phyloP scores from a whole-genome alignment of 1,140 invertebrate genomes.

The Cryptotermes secundus region DNA sequence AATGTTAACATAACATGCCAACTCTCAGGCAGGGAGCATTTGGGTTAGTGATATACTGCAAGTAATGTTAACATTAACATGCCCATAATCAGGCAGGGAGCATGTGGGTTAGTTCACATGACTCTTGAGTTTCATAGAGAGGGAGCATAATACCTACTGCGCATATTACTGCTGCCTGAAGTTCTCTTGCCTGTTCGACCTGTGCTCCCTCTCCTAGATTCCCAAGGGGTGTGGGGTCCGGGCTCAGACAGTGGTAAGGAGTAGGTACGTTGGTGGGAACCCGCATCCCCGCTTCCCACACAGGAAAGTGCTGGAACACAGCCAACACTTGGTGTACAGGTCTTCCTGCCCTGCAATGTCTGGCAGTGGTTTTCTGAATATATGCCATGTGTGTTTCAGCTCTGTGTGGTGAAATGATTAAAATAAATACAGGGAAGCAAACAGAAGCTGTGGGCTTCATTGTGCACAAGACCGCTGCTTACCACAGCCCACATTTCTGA shows the following conservation, averaged over 20 bases:
- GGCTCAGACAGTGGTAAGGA: slow-evolving; percentile 41
- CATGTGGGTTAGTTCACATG: not conserved
- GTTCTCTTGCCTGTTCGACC: slow-evolving; percentile 23
- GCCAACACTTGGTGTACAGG: too few species aligned
- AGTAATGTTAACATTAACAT: not conserved
- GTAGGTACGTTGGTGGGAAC: slow-evolving; percentile 41
- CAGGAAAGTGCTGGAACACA: not conserved
- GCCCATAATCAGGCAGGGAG: not conserved
- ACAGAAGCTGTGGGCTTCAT: too few species aligned
- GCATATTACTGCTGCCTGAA: not conserved
- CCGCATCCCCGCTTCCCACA: slow-evolving; percentile 18
- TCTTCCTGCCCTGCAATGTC: too few species aligned
- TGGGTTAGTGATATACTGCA: not conserved
- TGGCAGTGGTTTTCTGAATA: too few species aligned
- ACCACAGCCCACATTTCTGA: too few species aligned
- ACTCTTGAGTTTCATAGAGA: not conserved
- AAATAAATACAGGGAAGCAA: too few species aligned
- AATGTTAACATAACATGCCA: too few species aligned
- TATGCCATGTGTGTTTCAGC: too few species aligned
- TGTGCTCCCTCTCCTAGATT: slow-evolving; percentile 32
- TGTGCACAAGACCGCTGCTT: too few species aligned
- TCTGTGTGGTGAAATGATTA: too few species aligned
- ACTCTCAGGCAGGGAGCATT: too few species aligned
- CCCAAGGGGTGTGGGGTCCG: slow-evolving; percentile 37
- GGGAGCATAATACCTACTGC: slow-evolving; percentile 25